Evolutionary conservation across 2,888 invertebrate species (phyloP).

Genomic region (Amiota mariae): DNA sequence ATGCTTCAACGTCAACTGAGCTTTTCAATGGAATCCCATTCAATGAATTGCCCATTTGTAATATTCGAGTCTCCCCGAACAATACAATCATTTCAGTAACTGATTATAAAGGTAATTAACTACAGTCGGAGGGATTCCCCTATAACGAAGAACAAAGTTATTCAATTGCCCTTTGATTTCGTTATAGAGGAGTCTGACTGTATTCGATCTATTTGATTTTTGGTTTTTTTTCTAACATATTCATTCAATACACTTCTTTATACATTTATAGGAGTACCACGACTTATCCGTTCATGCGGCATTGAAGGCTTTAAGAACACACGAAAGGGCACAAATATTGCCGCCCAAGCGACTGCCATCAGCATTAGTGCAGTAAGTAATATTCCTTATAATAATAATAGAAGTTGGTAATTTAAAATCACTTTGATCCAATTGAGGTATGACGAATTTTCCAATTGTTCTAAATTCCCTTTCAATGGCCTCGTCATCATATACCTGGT

Average conservation of each 20-base stretch:
- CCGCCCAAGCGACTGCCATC: conserved; percentile 95
- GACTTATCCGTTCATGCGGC: conserved; percentile 84
- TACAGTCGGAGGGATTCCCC: too few relatives aligned
- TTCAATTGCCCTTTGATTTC: too few relatives aligned
- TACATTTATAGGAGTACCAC: conserved; percentile 74
- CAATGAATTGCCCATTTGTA: conserved; percentile 86
- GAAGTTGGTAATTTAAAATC: too few relatives aligned
- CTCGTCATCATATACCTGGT: too few relatives aligned
- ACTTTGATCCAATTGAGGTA: too few relatives aligned
- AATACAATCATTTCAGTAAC: conserved; percentile 89
- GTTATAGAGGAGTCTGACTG: too few relatives aligned
- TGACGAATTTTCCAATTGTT: too few relatives aligned
- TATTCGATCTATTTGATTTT: conserved; percentile 28
- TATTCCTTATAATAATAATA: background rate
- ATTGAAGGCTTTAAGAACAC: conserved; percentile 96
- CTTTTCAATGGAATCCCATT: conserved; percentile 85
- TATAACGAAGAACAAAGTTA: too few relatives aligned
- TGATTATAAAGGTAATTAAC: conserved; percentile 78
- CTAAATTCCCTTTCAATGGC: background rate
- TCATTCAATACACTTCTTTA: background rate
- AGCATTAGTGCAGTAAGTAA: conserved; percentile 81
- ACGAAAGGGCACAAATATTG: conserved; percentile 95
- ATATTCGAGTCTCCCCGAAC: conserved; percentile 87
- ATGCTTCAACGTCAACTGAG: conserved; percentile 80
- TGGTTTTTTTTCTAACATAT: background rate